A percentile compares a stretch with the other conserved stretches of the same genome.
Evolutionary conservation across 2,888 invertebrate species (phyloP).

Genomic region (Chrysotoxum bicinctum): DNA sequence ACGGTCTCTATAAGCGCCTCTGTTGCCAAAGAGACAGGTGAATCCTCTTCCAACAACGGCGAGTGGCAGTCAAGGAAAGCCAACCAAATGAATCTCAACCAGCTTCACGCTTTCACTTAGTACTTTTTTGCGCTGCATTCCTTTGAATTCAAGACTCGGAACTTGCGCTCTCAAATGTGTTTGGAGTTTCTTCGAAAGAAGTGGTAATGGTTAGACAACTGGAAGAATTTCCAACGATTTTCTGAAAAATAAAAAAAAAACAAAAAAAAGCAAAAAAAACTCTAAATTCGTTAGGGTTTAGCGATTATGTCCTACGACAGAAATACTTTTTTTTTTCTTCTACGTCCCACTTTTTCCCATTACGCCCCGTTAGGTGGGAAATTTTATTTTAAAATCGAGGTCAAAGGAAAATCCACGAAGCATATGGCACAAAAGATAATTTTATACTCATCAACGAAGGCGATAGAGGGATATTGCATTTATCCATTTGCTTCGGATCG

Average conservation of each 20-base stretch:
- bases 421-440: constrained; percentile 21
- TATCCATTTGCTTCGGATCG: constrained; percentile 33
- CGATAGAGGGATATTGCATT: constrained; percentile 43
- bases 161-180: constrained; percentile 1
- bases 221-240: background rate
- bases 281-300: constrained; percentile 27
- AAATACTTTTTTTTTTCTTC: background rate
- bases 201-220: constrained; percentile 18
- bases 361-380: constrained; percentile 6
- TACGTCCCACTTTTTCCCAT: background rate
- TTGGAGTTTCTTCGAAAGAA: background rate
- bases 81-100: constrained; percentile 32
- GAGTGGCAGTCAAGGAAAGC: constrained; percentile 15
- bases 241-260: background rate
- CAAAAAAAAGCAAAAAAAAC: too few relatives aligned
- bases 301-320: constrained; percentile 26
- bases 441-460: constrained; percentile 6
- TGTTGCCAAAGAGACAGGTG: constrained; percentile 44
- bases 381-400: constrained; percentile 44
- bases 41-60: constrained; percentile 39
- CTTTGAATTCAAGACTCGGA: constrained; percentile 20
- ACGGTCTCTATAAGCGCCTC: background rate
- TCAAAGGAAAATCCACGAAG: constrained; percentile 49
- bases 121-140: constrained; percentile 30
- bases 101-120: constrained; percentile 61